Conservation (phyloP, 2,888 invertebrate genomes). For the Congeria kusceri region DNA sequence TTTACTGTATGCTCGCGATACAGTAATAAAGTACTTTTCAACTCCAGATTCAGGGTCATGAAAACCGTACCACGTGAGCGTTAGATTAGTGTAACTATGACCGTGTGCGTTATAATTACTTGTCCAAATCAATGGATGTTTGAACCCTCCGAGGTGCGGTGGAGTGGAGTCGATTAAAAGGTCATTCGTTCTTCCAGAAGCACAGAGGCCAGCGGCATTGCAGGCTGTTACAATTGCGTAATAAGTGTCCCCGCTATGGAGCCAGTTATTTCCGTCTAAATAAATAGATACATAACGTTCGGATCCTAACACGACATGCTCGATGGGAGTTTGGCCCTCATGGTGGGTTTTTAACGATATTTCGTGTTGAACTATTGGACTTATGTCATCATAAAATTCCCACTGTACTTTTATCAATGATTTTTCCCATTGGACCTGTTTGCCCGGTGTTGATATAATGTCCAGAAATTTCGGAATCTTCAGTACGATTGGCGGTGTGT, state of each 20-base stretch:
- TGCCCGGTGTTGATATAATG: background rate
- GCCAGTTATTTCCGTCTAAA: conserved; percentile 35
- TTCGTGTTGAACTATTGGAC: conserved; percentile 49
- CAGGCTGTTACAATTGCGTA: conserved; percentile 53
- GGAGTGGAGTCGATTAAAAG: conserved; percentile 69
- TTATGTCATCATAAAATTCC: conserved; percentile 56
- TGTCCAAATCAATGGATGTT: conserved; percentile 53
- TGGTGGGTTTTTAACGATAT: conserved; percentile 52
- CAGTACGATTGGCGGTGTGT: conserved; percentile 23
- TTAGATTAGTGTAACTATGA: conserved; percentile 7
- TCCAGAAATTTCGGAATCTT: conserved; percentile 20
- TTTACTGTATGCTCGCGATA: conserved; percentile 51
- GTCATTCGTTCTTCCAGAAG: conserved; percentile 39
- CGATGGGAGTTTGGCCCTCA: conserved; percentile 55
- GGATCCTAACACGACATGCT: conserved; percentile 40
- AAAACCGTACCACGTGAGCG: conserved; percentile 67
- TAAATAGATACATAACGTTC: conserved; percentile 43
- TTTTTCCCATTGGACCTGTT: conserved; percentile 52
- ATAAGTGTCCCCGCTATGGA: conserved; percentile 62
- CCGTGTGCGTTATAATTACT: conserved; percentile 5
- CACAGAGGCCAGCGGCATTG: conserved; percentile 65
- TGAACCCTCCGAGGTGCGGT: conserved; percentile 67
- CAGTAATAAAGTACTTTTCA: conserved; percentile 40
- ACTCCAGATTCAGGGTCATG: conserved; percentile 63
- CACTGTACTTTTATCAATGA: conserved; percentile 49